Base-by-base conservation (phyloP, 2,113 vertebrate species). In the Pseudorectes ferrugineus region DNA sequence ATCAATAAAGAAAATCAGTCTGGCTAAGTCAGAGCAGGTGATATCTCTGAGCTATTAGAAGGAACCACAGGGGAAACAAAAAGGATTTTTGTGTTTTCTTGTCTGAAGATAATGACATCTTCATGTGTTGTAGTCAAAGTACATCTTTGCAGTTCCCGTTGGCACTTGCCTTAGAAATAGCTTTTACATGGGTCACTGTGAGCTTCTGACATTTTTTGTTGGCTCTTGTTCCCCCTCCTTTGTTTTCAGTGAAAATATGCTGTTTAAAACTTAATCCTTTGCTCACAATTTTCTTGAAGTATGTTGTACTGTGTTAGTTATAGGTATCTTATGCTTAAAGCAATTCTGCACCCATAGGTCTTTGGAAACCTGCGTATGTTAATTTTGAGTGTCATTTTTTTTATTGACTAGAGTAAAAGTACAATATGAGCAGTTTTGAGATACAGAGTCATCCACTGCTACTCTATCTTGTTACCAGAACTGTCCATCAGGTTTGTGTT, bases 81-180 rank as follows among this genome's bases (percentile, higher is more conserved):
- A 89, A 49, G 3, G 8, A 76, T 67, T 90, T 70, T 84, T 76
- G n/a, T n/a, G n/a, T n/a, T n/a, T 36, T 72, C 78, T 51, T 58
- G 19, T 67, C 43, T 71, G 70, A 74, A 74, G 48, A 18, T 71
- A 57, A 48, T 43, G 36, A 59, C 19, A 26, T 82, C 40, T 78
- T 95, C 15, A 29, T 36, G 11, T 55, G 6, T 26, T 36, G 49
- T 76, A 62, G 55, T 71, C 28, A 24, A 61, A 79, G 10, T 71
- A 40, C 0, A 0, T 66, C 38, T 88, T 88, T 22, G 42, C 29
- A 33, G 18, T 22, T 77, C 42, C n/a, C 0, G 0, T 54, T 81
- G 51, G 19, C 67, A 31, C 35, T 65, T 73, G 33, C 25, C 62
- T 71, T 80, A 80, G 59, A 71, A 85, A 35, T 36, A 71, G 12